Evolutionary conservation across 1,140 invertebrate genomes (phyloP).

Genomic region (Hyles vespertilio): DNA sequence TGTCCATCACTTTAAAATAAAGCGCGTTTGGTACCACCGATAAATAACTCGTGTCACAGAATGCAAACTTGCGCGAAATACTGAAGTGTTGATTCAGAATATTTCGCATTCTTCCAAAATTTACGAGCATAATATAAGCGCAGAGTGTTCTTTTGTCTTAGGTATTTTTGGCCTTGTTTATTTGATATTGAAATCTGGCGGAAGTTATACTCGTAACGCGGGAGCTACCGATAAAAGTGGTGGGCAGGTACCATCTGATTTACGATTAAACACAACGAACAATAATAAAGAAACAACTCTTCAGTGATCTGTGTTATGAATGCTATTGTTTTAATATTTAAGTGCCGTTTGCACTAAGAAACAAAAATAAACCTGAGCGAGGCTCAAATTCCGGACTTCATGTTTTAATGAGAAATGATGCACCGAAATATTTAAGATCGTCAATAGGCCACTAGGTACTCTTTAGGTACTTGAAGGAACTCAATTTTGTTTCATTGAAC

Average conservation of each 20-base stretch:
- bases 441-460: too few relatives aligned
- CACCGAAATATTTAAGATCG: too few relatives aligned
- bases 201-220: conserved; percentile 7
- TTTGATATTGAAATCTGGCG: conserved; percentile 9
- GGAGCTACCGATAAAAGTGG: neutral
- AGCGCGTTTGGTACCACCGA: conserved; percentile 6
- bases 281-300: conserved; percentile 9
- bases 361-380: conserved; percentile 1
- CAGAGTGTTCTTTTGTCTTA: conserved; percentile 6
- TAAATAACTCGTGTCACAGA: conserved; percentile 12
- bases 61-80: conserved; percentile 9
- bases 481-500: too few relatives aligned
- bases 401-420: too few relatives aligned
- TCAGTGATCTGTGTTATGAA: neutral
- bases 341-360: neutral
- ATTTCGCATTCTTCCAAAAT: conserved; percentile 18
- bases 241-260: conserved; percentile 7
- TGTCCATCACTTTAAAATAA: neutral
- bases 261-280: conserved; percentile 4
- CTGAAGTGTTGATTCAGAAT: conserved; percentile 12
- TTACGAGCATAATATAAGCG: conserved; percentile 16
- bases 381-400: too few relatives aligned
- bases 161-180: conserved; percentile 11
- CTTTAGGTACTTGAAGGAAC: too few relatives aligned
- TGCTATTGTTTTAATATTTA: neutral